phyloP scores from a whole-genome alignment of 2,113 vertebrate species.

The Podilymbus podiceps region DNA sequence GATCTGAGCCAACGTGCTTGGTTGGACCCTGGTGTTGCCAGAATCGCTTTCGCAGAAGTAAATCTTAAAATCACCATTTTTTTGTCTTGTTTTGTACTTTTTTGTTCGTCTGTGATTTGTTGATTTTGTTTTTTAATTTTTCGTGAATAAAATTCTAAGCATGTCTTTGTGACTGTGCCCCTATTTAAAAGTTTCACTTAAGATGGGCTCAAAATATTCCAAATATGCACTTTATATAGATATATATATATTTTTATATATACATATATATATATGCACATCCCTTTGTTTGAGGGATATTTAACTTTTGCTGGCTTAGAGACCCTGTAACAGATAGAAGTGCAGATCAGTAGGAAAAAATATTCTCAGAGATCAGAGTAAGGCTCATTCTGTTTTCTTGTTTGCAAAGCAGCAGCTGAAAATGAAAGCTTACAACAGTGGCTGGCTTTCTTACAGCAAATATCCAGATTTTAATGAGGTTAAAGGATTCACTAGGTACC shows the following conservation, averaged over 20 bases:
- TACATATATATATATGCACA: no score
- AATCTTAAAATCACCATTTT: background rate
- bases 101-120: background rate
- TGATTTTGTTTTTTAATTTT: background rate
- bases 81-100: background rate
- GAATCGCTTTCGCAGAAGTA: background rate
- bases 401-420: background rate
- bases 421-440: background rate
- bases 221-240: background rate
- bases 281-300: background rate
- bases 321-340: background rate
- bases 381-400: background rate
- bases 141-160: background rate
- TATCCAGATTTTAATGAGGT: background rate
- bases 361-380: background rate
- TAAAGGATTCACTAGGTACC: background rate
- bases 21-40: background rate
- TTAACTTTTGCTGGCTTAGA: background rate
- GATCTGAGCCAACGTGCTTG: accelerated
- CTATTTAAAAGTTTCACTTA: background rate
- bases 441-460: background rate
- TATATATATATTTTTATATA: no score
- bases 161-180: background rate
- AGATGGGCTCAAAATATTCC: background rate
- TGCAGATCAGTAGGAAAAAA: background rate